Evolutionary conservation across 2,113 vertebrate species (phyloP).

Genomic region (Sapajus apella): DNA sequence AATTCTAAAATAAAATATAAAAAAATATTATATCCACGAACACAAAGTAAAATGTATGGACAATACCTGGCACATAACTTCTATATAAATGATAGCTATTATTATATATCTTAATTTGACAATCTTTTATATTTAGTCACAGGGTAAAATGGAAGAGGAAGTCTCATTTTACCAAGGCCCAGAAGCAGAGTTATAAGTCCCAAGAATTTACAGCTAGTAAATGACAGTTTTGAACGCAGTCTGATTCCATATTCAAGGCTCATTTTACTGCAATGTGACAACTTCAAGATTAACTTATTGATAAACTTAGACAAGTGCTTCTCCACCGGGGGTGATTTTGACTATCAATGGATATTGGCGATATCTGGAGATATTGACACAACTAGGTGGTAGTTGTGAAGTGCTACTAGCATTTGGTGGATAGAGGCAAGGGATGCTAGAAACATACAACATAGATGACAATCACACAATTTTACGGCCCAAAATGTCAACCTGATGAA

Average conservation of each 20-base stretch:
- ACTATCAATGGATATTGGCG: neutral
- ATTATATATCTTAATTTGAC: neutral
- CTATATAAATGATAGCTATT: neutral
- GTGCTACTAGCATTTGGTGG: neutral
- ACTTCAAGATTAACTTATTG: neutral
- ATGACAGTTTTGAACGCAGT: neutral
- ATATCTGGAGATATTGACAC: neutral
- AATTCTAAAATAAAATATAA: slow-evolving; percentile 15
- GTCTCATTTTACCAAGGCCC: neutral
- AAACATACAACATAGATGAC: neutral
- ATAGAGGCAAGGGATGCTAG: neutral
- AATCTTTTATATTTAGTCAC: neutral
- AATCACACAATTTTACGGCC: neutral
- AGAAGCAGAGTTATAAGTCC: neutral
- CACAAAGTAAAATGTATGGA: neutral
- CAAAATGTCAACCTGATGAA: neutral
- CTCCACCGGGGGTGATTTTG: neutral
- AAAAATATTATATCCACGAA: neutral
- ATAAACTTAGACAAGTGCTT: neutral
- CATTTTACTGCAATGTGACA: neutral
- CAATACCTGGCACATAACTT: neutral
- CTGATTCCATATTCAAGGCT: neutral
- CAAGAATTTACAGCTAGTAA: neutral
- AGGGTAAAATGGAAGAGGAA: neutral
- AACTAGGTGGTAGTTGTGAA: neutral